Percentiles rank a stretch among this genome's conserved stretches.
phyloP scores from a whole-genome alignment of 2,797 vertebrate species.

The Trematomus bernacchii region DNA sequence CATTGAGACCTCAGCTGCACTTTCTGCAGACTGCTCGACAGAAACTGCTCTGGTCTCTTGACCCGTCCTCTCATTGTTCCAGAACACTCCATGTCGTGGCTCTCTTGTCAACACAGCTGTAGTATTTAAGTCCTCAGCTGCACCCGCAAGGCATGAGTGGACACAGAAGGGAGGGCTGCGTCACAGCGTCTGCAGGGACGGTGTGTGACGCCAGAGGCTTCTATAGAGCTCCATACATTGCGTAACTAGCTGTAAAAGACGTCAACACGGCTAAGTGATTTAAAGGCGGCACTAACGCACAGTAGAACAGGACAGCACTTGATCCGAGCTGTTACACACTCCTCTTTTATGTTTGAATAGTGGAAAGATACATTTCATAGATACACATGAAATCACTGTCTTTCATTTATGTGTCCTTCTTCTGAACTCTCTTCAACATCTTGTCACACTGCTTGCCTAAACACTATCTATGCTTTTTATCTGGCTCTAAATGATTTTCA shows the following conservation, averaged over 20 bases:
- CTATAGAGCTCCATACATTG: constrained; percentile 5
- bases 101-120: constrained; percentile 54
- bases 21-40: background rate
- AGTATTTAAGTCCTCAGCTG: constrained; percentile 26
- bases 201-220: constrained; percentile 46
- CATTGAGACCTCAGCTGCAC: constrained; percentile 20
- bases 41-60: constrained; percentile 22
- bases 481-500: background rate
- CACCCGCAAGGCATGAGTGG: constrained; percentile 24
- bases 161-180: constrained; percentile 33
- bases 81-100: constrained; percentile 4
- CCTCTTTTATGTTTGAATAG: background rate
- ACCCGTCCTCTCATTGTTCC: constrained; percentile 38
- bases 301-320: background rate
- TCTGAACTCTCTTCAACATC: background rate
- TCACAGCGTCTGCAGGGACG: constrained; percentile 36
- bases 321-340: background rate
- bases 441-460: background rate
- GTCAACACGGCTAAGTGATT: background rate
- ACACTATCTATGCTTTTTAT: background rate
- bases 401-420: background rate
- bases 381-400: background rate
- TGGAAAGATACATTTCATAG: background rate
- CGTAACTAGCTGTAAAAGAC: constrained; percentile 21
- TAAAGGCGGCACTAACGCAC: background rate